Evolutionary conservation across 92 coral and sea anemone species (phyloP), one percentile per base, ranked within the genome.

Genomic region (Actinostola sp.): DNA sequence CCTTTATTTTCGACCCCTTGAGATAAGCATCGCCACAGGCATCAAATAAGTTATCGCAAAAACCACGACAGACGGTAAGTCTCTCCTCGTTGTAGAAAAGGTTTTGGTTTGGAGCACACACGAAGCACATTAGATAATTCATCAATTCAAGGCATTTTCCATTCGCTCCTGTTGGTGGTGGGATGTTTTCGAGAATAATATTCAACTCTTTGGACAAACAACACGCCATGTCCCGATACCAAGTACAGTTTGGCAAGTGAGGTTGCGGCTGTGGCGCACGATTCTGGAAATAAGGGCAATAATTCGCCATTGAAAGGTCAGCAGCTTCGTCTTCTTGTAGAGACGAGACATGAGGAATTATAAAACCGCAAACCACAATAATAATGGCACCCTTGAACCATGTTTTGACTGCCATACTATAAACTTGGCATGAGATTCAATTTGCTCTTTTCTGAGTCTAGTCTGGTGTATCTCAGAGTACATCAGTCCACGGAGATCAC

Each of bases 221-320:
- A 17, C 99, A 95, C 0, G 99, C 80, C 21, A 83, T 88, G 23
- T 80, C 78, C 36, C 66, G 89, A 39, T 95, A 95, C 99, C 99
- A 95, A 0, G 97, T 91, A 66, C 99, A 95, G 75, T 95, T 95
- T 33, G 83, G 82, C 17, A 95, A 86, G 35, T 85, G 25, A 19
- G 92, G 99, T 62, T 91, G 99, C 30, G 99, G 90, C 33, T 70
- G 49, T 0, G 99, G 99, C 2, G 97, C 95, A 14, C 99, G 90
- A 59, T 95, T 95, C 67, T 88, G 78, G 67, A 95, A 92, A 61
- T 95, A 95, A 2, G 98, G 98, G 28, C 98, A 94, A 59, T 88
- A 94, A 33, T 94, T 87, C 49, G 66, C 80, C 13, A 46, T 35
- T 36, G 45, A 17, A 0, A 27, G 12, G 17, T 57, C 33, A 7